Base-by-base conservation (phyloP, 2,797 vertebrate species). In the Galago senegalensis region DNA sequence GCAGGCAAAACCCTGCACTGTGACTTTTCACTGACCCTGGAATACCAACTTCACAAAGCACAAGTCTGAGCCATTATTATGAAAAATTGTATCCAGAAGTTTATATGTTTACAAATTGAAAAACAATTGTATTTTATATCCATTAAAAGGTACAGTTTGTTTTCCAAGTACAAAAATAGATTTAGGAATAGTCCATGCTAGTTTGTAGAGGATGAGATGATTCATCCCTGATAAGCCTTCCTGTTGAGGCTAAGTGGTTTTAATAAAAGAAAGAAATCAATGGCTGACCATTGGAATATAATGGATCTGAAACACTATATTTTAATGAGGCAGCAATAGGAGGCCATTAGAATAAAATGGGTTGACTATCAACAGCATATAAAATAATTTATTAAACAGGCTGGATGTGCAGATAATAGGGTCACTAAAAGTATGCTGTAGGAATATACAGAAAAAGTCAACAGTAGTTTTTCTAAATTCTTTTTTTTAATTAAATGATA, bases 371-470 rank as follows among this genome's bases (percentile, higher is more conserved):
- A 96, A 89, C 14, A 87, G 75, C 16, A 89, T 18, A 65, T 86
- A 94, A 95, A 94, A 93, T 96, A 96, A 95, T 96, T 97, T 96
- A 94, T 97, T 96, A 87, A 94, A 89, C 29, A 96, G 89, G 69
- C 18, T 73, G 16, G 16, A 89, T 89, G 63, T 75, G 16, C 27
- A 83, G 49, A 79, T 93, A 90, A 89, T 80, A 67, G 2, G n/a
- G 40, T 77, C 60, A 93, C 49, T 75, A 70, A 86, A 86, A 83
- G 5, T 92, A 88, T 69, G 31, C 31, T 75, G 16, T 75, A 84
- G 27, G 13, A 20, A 72, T 73, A 76, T 21, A 76, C 5, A 83
- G 79, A 91, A 81, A 87, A 79, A 72, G 17, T 81, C 21, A n/a
- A 80, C 8, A 23, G 9, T 69, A 80, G n/a, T 60, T 86, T 87